These are phyloP conservation scores for Smithornis capensis DNA, from an alignment of 2,113 vertebrate species.

Conservation along the genomic window DNA sequence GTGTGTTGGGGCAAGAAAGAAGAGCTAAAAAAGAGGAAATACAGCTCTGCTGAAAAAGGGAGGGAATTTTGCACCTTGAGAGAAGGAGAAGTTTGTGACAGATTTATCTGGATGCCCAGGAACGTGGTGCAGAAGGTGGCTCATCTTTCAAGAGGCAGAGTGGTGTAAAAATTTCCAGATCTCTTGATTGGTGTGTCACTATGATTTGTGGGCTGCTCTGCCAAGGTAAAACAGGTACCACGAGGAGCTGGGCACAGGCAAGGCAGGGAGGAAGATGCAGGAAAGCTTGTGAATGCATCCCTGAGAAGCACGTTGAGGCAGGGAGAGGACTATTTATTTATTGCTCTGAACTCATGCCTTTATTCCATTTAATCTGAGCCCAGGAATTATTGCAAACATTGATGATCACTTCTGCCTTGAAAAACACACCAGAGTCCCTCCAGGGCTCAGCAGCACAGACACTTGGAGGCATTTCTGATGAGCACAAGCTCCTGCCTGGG, in stretches of 20 bases:
- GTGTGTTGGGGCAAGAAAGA: slow-evolving; percentile 12
- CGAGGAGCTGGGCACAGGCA: slow-evolving; percentile 41
- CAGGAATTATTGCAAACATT: slow-evolving; percentile 31
- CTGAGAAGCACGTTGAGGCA: neutral
- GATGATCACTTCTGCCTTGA: slow-evolving; percentile 18
- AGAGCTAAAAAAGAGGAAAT: slow-evolving; percentile 29
- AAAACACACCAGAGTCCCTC: neutral
- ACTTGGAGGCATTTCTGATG: neutral
- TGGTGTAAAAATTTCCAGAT: slow-evolving; percentile 62
- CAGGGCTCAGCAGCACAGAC: neutral
- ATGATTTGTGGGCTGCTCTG: slow-evolving; percentile 84
- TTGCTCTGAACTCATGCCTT: slow-evolving; percentile 29
- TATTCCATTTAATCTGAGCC: slow-evolving; percentile 64
- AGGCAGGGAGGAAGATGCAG: slow-evolving; percentile 29
- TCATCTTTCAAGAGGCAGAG: slow-evolving; percentile 70
- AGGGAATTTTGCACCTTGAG: slow-evolving; percentile 5
- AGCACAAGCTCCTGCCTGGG: neutral
- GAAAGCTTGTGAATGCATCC: neutral
- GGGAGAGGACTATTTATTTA: slow-evolving; percentile 65
- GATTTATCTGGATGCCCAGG: slow-evolving; percentile 71
- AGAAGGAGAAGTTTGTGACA: slow-evolving; percentile 61
- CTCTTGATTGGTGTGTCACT: slow-evolving; percentile 85
- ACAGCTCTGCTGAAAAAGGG: neutral
- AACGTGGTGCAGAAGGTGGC: slow-evolving; percentile 42
- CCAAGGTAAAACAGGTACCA: slow-evolving; percentile 68